Percentiles rank a stretch among this genome's conserved stretches.
Conservation (phyloP, 2,888 invertebrate genomes). For the Xylophagus ater region DNA sequence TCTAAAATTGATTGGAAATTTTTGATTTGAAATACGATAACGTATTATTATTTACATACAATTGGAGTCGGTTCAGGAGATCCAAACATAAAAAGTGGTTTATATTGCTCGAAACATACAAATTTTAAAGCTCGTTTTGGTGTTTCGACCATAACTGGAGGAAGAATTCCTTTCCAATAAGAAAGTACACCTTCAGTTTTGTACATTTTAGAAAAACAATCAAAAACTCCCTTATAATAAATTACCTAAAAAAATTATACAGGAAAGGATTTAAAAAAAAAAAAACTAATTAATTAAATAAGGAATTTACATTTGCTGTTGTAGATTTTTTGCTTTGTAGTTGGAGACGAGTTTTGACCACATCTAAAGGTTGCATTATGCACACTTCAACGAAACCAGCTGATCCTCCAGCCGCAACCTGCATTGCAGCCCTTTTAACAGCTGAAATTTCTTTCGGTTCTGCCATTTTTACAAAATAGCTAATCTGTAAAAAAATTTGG, state of each 20-base stretch:
- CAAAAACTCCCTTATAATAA: slow-evolving; percentile 66
- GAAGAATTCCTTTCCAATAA: slow-evolving; percentile 89
- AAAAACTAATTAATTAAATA: slow-evolving; percentile 14
- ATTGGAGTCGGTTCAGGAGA: slow-evolving; percentile 61
- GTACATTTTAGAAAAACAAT: slow-evolving; percentile 86
- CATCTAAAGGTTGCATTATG: slow-evolving; percentile 91
- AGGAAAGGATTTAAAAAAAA: slow-evolving; percentile 20
- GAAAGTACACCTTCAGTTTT: slow-evolving; percentile 69
- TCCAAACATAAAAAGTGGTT: slow-evolving; percentile 72
- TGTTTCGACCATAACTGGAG: slow-evolving; percentile 87
- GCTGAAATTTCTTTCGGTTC: slow-evolving; percentile 23
- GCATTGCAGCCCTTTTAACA: slow-evolving; percentile 29
- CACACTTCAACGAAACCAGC: slow-evolving; percentile 92
- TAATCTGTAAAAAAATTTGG: not conserved
- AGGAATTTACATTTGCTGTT: not conserved
- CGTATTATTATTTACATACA: slow-evolving; percentile 42
- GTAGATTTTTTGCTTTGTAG: slow-evolving; percentile 45
- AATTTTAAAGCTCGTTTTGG: slow-evolving; percentile 93
- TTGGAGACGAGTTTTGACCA: slow-evolving; percentile 84
- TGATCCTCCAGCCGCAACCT: slow-evolving; percentile 63
- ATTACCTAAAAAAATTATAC: slow-evolving; percentile 25
- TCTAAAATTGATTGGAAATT: slow-evolving; percentile 44
- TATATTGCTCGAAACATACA: slow-evolving; percentile 88
- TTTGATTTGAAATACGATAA: slow-evolving; percentile 12
- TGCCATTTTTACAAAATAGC: slow-evolving; percentile 2